Percentiles rank a stretch among this genome's conserved stretches.
These are phyloP conservation scores for Apotomis turbidana DNA, from an alignment of 2,888 invertebrate species.

Conservation along the genomic window DNA sequence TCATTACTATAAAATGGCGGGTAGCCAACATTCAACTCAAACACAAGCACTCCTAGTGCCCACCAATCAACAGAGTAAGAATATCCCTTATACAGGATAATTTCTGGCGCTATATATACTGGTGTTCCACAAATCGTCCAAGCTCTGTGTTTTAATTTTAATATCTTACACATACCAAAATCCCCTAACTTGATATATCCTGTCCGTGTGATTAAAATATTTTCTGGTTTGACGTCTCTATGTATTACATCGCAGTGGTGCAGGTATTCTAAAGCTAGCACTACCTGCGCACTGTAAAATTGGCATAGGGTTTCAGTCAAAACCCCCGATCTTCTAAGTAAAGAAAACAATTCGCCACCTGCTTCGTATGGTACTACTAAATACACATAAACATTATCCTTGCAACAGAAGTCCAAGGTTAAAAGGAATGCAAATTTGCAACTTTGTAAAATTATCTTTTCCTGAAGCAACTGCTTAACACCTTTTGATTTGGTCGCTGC, in stretches of 20 bases:
- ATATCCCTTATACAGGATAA: constrained; percentile 94
- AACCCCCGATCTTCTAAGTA: constrained; percentile 83
- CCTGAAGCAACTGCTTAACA: constrained; percentile 91
- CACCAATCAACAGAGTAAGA: constrained; percentile 97
- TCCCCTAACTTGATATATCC: constrained; percentile 94
- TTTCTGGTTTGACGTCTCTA: constrained; percentile 96
- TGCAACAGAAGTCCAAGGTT: constrained; percentile 89
- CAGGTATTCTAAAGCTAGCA: constrained; percentile 94
- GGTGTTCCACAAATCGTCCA: constrained; percentile 98
- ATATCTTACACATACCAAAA: constrained; percentile 95
- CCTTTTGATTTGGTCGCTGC: constrained; percentile 92
- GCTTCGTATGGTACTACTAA: constrained; percentile 91
- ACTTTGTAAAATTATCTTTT: constrained; percentile 93
- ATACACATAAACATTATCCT: constrained; percentile 92
- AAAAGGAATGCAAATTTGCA: constrained; percentile 94
- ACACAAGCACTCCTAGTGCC: constrained; percentile 94
- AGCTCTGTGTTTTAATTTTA: constrained; percentile 87
- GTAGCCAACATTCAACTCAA: constrained; percentile 94
- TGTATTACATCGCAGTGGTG: constrained; percentile 93
- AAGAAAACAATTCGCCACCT: constrained; percentile 93
- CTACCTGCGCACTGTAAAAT: constrained; percentile 95
- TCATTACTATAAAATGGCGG: constrained; percentile 96
- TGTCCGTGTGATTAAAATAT: constrained; percentile 88
- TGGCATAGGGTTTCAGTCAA: constrained; percentile 89
- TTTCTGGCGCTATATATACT: constrained; percentile 97